These are phyloP conservation scores for Rynchops niger DNA, from an alignment of 2,113 vertebrate species.

Conservation along the genomic window DNA sequence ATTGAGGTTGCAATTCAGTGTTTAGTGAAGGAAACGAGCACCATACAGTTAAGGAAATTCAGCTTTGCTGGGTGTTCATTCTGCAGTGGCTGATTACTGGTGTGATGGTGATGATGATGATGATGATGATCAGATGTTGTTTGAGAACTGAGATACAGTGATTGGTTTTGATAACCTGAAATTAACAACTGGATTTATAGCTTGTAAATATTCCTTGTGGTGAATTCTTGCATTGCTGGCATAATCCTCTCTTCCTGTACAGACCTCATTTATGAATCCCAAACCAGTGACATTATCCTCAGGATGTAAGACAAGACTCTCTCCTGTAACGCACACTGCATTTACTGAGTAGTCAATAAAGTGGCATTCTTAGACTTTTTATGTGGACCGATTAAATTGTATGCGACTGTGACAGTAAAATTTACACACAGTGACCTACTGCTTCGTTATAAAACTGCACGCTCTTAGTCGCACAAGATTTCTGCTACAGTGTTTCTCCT, in stretches of 20 bases:
- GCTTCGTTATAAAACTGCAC: background rate
- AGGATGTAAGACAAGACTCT: constrained; percentile 49
- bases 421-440: background rate
- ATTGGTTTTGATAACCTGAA: constrained; percentile 73
- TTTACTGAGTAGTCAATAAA: constrained; percentile 52
- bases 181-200: constrained; percentile 76
- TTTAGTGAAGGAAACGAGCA: constrained; percentile 25
- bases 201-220: constrained; percentile 70
- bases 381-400: background rate
- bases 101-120: background rate
- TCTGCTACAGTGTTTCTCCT: background rate
- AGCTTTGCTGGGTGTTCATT: background rate
- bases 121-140: constrained; percentile 50
- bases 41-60: background rate
- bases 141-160: constrained; percentile 54
- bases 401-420: background rate
- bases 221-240: constrained; percentile 56
- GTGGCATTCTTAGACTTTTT: background rate
- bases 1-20: constrained; percentile 70
- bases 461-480: background rate
- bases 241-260: constrained; percentile 66
- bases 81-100: constrained; percentile 1
- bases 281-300: constrained; percentile 54
- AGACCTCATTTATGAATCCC: constrained; percentile 58
- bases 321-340: background rate